These are phyloP conservation scores for Sminthurinus aureus DNA, from an alignment of 2,888 invertebrate species.

Conservation along the genomic window DNA sequence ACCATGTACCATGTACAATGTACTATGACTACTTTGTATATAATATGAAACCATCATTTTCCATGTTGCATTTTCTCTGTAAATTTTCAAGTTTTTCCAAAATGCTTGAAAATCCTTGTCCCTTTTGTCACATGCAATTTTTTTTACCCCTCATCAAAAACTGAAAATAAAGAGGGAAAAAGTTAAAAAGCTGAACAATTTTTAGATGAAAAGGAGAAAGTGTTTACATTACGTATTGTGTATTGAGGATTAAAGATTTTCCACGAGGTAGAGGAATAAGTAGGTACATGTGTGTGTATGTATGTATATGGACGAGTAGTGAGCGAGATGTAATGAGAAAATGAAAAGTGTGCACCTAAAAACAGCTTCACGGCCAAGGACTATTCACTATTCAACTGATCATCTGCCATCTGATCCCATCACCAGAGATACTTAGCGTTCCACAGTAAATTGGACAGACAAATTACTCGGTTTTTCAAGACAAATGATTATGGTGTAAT, in stretches of 20 bases:
- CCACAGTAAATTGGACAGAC: constrained; percentile 60
- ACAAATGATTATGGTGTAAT: constrained; percentile 59
- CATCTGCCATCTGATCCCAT: constrained; percentile 52
- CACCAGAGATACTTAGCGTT: constrained; percentile 53
- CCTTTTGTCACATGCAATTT: too few relatives aligned
- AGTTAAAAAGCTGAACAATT: too few relatives aligned
- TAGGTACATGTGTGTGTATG: background rate
- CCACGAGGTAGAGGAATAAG: background rate
- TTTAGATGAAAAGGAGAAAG: too few relatives aligned
- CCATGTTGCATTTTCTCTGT: too few relatives aligned
- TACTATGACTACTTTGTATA: too few relatives aligned
- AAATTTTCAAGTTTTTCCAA: too few relatives aligned
- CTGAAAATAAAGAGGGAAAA: too few relatives aligned
- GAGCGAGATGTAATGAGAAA: background rate
- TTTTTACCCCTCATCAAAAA: too few relatives aligned
- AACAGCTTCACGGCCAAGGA: constrained; percentile 34
- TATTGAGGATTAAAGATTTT: background rate
- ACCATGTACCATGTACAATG: too few relatives aligned
- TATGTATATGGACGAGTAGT: background rate
- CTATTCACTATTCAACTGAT: constrained; percentile 23
- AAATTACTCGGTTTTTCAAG: constrained; percentile 59
- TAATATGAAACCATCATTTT: too few relatives aligned
- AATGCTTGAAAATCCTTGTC: too few relatives aligned
- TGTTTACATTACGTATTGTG: too few relatives aligned
- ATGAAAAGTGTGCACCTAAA: constrained; percentile 38